Percentiles rank a stretch among this genome's conserved stretches.
Evolutionary conservation across 2,113 vertebrate species (phyloP).

Genomic region (Chaetops frenatus): DNA sequence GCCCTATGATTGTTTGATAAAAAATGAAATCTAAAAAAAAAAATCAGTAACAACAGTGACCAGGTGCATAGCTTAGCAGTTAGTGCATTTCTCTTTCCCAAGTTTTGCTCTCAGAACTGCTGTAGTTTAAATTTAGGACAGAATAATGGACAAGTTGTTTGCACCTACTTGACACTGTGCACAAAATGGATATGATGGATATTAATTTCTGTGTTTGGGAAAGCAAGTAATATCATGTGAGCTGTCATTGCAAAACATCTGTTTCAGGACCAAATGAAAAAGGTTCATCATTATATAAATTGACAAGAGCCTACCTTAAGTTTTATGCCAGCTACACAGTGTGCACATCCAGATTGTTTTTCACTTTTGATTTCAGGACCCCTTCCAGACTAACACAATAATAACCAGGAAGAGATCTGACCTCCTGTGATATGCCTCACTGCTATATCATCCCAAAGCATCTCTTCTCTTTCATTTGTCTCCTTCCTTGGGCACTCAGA

Average conservation of each 20-base stretch:
- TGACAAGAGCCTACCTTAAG: neutral
- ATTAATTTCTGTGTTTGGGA: neutral
- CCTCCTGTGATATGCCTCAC: neutral
- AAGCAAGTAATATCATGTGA: neutral
- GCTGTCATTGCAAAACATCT: neutral
- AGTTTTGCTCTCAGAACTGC: neutral
- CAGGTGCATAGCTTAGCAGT: neutral
- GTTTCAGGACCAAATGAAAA: neutral
- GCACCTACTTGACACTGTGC: neutral
- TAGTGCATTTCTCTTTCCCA: rapidly evolving
- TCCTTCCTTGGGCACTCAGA: neutral
- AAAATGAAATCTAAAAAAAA: neutral
- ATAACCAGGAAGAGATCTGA: neutral
- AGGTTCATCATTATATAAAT: neutral
- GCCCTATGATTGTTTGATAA: rapidly evolving
- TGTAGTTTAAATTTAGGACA: neutral
- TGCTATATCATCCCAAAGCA: neutral
- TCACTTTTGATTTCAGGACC: neutral
- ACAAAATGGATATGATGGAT: neutral
- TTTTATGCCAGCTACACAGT: neutral
- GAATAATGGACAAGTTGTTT: neutral
- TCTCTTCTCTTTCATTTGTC: neutral
- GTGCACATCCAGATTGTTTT: neutral
- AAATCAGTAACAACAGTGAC: neutral
- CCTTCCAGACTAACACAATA: neutral